These are phyloP conservation scores for Chaenogobius annularis DNA, from an alignment of 2,113 vertebrate genomes.

Conservation along the genomic window DNA sequence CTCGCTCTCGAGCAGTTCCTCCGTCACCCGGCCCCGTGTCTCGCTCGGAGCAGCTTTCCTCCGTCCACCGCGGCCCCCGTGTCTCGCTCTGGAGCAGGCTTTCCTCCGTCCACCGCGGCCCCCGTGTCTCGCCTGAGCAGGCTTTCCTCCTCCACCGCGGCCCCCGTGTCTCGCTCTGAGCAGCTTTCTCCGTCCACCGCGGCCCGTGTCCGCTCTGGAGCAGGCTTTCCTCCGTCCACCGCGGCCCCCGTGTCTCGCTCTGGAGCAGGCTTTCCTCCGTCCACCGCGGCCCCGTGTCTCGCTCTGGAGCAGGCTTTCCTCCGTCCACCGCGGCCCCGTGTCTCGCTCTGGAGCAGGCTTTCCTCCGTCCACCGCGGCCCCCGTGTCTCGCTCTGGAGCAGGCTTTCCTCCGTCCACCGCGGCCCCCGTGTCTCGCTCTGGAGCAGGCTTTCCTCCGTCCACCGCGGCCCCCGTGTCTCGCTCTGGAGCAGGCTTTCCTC, in stretches of 20 bases:
- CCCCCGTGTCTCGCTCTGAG: neutral
- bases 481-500: slow-evolving; percentile 1
- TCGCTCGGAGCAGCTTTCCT: too few relatives aligned
- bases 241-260: neutral
- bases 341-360: slow-evolving; percentile 24
- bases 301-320: neutral
- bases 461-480: slow-evolving; percentile 2
- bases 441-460: slow-evolving; percentile 59
- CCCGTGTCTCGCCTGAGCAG: neutral
- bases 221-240: neutral
- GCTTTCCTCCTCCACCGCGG: neutral
- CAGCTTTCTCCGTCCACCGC: neutral
- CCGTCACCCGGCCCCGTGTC: too few relatives aligned
- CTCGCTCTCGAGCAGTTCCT: slow-evolving; percentile 30
- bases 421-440: slow-evolving; percentile 22
- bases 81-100: too few relatives aligned
- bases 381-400: neutral
- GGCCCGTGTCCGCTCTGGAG: slow-evolving; percentile 15
- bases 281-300: slow-evolving; percentile 15
- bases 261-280: neutral
- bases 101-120: too few relatives aligned
- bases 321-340: slow-evolving; percentile 1
- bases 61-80: too few relatives aligned
- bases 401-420: neutral
- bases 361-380: neutral